phyloP scores from a whole-genome alignment of 1,140 invertebrate species.

The Temnothorax longispinosus region DNA sequence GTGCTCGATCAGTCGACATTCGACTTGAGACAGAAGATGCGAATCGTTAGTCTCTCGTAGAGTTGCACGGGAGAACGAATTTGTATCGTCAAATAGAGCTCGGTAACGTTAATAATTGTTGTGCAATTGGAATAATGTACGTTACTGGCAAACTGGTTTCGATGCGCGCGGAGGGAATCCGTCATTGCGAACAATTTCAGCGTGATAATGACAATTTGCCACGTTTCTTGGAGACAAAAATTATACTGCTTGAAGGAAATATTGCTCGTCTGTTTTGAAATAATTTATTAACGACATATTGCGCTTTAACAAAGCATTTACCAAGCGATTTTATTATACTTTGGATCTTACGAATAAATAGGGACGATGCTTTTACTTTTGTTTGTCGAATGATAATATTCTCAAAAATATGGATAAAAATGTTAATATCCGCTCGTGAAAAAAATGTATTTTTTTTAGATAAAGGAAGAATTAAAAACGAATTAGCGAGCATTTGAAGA shows the following conservation, averaged over 20 bases:
- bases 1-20: background rate
- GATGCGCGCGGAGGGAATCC: background rate
- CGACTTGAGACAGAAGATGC: background rate
- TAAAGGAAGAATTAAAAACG: background rate
- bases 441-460: background rate
- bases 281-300: background rate
- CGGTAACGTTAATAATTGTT: background rate
- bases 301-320: background rate
- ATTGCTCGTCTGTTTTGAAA: background rate
- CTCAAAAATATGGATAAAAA: background rate
- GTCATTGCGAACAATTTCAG: background rate
- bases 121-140: slow-evolving; percentile 14
- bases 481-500: background rate
- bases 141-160: background rate
- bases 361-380: background rate
- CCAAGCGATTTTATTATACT: background rate
- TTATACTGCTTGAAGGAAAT: background rate
- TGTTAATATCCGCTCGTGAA: background rate
- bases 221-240: background rate
- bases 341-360: background rate
- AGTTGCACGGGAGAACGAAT: background rate
- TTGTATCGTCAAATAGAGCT: background rate
- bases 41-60: background rate
- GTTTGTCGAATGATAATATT: background rate
- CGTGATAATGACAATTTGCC: background rate